A percentile compares a stretch with the other conserved stretches of the same genome.
These are phyloP conservation scores for Noctua fimbriata DNA, from an alignment of 2,888 invertebrate species.

Conservation along the genomic window DNA sequence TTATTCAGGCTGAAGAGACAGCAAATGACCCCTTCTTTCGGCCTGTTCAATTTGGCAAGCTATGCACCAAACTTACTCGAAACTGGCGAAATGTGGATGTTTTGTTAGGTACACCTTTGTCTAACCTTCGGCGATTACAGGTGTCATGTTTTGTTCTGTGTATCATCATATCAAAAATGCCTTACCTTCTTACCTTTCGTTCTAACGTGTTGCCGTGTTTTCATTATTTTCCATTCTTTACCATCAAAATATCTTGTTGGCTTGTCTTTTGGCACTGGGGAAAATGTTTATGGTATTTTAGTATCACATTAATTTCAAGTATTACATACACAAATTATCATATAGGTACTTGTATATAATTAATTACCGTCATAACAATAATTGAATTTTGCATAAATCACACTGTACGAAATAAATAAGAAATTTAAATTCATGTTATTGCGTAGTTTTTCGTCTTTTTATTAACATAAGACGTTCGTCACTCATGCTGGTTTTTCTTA, in stretches of 20 bases:
- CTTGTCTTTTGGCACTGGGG: constrained; percentile 36
- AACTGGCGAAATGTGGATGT: background rate
- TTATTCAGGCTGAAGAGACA: no score
- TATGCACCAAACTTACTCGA: background rate
- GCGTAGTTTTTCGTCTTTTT: background rate
- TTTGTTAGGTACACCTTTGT: background rate
- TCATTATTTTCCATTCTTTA: constrained; percentile 50
- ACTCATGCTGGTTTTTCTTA: background rate
- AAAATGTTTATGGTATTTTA: background rate
- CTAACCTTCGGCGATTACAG: background rate
- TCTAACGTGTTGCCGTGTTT: constrained; percentile 4
- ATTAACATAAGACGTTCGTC: background rate
- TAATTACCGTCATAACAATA: constrained; percentile 50
- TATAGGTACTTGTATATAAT: background rate
- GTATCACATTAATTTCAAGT: background rate
- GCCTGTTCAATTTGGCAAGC: no score
- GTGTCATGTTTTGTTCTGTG: background rate
- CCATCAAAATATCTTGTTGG: constrained; percentile 58
- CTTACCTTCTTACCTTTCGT: constrained; percentile 30
- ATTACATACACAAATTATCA: background rate
- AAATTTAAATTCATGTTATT: constrained; percentile 53
- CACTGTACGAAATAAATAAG: constrained; percentile 45
- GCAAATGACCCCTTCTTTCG: no score
- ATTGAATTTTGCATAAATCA: constrained; percentile 39
- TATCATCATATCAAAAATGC: background rate